Conservation (phyloP, 2,797 vertebrate species). For the Leptatherina wallacei region DNA sequence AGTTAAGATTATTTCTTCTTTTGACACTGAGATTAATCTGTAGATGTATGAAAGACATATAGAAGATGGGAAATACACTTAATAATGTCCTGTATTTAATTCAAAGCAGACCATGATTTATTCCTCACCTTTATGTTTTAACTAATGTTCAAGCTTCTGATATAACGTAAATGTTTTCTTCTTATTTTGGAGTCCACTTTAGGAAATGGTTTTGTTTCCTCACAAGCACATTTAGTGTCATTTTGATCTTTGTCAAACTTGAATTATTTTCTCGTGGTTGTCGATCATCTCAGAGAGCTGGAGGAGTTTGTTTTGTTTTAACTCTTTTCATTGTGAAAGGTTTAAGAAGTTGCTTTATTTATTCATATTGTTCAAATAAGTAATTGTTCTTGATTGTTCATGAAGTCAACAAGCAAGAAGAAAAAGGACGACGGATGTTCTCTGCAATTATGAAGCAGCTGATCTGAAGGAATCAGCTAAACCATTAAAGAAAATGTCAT, state of each 20-base stretch:
- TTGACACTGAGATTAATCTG: constrained; percentile 62
- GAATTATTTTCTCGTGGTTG: constrained; percentile 34
- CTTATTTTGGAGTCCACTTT: constrained; percentile 43
- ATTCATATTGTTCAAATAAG: constrained; percentile 51
- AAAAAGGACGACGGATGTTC: too few species aligned
- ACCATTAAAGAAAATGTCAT: too few species aligned
- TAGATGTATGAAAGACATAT: constrained; percentile 42
- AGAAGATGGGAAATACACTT: constrained; percentile 51
- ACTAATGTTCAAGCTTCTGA: constrained; percentile 20
- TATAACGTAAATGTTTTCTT: constrained; percentile 19
- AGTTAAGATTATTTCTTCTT: constrained; percentile 40
- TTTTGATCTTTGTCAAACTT: constrained; percentile 47
- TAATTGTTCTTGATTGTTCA: constrained; percentile 34
- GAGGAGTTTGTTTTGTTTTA: constrained; percentile 25
- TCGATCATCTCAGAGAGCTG: constrained; percentile 34
- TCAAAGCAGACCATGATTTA: constrained; percentile 31
- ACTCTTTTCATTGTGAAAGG: constrained; percentile 18
- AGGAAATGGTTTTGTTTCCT: constrained; percentile 58
- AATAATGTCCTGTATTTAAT: constrained; percentile 77
- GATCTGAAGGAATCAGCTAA: too few species aligned
- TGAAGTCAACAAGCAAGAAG: constrained; percentile 25
- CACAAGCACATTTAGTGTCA: constrained; percentile 46
- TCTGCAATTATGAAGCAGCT: too few species aligned
- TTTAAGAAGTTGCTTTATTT: constrained; percentile 48
- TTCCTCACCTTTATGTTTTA: constrained; percentile 21